Evolutionary conservation across 2,797 vertebrate species (phyloP).

Genomic region (Pangasius krempfi): DNA sequence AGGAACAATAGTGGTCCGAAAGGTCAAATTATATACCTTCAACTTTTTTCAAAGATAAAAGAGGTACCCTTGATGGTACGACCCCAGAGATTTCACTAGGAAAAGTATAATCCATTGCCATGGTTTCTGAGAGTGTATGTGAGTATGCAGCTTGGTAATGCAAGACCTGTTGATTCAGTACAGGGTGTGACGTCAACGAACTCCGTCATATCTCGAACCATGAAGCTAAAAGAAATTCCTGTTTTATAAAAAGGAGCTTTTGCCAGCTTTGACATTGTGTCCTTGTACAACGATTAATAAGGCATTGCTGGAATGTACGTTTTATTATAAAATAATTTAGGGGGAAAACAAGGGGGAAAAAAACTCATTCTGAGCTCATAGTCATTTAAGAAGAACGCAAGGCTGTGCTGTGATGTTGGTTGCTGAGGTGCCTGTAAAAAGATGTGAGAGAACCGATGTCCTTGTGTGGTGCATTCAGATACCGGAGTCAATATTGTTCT

Average conservation of each 20-base stretch:
- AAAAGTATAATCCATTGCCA: neutral
- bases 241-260: neutral
- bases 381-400: conserved; percentile 16
- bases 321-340: neutral
- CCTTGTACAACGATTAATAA: neutral
- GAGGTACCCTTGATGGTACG: neutral
- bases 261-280: neutral
- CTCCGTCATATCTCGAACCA: neutral
- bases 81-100: neutral
- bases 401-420: conserved; percentile 14
- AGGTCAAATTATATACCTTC: neutral
- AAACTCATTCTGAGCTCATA: neutral
- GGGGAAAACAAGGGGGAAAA: neutral
- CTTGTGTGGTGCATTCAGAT: conserved; percentile 71
- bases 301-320: neutral
- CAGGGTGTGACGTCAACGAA: neutral
- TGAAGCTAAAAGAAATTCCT: neutral
- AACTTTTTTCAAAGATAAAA: neutral
- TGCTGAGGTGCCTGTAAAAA: conserved; percentile 40
- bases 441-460: conserved; percentile 54
- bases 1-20: neutral
- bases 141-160: neutral
- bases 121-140: neutral
- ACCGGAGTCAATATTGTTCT: conserved; percentile 61
- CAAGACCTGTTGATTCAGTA: neutral